Percentiles rank a stretch among this genome's conserved stretches.
These are phyloP conservation scores for Pseudonaja textilis DNA, from an alignment of 2,113 vertebrate species.

Conservation along the genomic window DNA sequence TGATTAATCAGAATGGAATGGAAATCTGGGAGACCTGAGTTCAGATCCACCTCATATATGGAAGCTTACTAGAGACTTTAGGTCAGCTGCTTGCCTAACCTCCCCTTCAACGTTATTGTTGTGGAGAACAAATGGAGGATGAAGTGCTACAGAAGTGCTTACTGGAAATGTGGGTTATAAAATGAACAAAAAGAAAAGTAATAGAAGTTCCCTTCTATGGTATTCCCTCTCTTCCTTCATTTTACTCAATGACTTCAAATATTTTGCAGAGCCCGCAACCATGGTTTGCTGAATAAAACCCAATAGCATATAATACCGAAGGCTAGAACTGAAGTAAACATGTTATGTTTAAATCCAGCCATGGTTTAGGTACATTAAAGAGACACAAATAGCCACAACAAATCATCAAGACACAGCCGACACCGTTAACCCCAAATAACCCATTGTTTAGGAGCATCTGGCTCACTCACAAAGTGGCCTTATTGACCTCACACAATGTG, in stretches of 20 bases:
- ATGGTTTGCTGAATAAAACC: background rate
- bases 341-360: background rate
- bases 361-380: background rate
- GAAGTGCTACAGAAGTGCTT: background rate
- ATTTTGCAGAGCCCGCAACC: background rate
- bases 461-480: background rate
- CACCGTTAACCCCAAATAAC: background rate
- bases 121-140: background rate
- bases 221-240: background rate
- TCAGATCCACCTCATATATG: background rate
- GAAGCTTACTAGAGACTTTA: background rate
- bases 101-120: background rate
- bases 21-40: background rate
- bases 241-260: background rate
- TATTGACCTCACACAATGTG: background rate
- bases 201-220: background rate
- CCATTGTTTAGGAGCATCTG: background rate
- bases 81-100: background rate
- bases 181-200: background rate
- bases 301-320: background rate
- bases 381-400: background rate
- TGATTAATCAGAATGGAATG: background rate
- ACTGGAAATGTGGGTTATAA: background rate
- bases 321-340: background rate
- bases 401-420: background rate